phyloP scores from a whole-genome alignment of 2,888 invertebrate species.

The Megaustenia siamemsis region DNA sequence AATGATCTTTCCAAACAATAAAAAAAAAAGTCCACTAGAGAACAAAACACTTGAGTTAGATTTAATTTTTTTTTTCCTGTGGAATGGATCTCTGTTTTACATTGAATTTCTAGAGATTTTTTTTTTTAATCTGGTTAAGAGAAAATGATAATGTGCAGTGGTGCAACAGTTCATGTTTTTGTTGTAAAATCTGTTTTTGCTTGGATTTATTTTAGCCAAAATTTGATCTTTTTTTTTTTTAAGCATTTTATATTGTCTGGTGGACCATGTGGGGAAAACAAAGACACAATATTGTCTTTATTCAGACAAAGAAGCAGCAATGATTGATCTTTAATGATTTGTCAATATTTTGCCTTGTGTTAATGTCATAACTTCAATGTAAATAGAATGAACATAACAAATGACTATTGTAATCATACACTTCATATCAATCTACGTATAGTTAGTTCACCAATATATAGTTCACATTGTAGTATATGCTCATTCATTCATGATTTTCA shows the following conservation, averaged over 20 bases:
- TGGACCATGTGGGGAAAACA: neutral
- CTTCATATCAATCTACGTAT: conserved; percentile 14
- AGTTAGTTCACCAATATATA: conserved; percentile 37
- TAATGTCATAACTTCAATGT: neutral
- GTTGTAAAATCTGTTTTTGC: too few species aligned
- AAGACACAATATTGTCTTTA: too few species aligned
- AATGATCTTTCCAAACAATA: too few species aligned
- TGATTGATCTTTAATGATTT: neutral
- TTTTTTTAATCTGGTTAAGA: too few species aligned
- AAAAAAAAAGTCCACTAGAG: too few species aligned
- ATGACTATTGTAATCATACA: conserved; percentile 17
- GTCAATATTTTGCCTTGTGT: conserved; percentile 15
- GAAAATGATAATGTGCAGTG: too few species aligned
- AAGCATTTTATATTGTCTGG: neutral
- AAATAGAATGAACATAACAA: conserved; percentile 4
- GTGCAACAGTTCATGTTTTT: too few species aligned
- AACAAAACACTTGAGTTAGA: too few species aligned
- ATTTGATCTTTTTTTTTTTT: neutral
- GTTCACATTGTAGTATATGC: conserved; percentile 20
- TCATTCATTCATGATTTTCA: conserved; percentile 22
- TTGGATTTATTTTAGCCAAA: neutral
- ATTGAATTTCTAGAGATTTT: too few species aligned
- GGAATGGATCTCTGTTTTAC: too few species aligned
- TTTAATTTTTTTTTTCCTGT: too few species aligned
- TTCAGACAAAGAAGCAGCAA: neutral